These are phyloP conservation scores for Ceratina japonica DNA, from an alignment of 1,140 invertebrate genomes.

Conservation along the genomic window DNA sequence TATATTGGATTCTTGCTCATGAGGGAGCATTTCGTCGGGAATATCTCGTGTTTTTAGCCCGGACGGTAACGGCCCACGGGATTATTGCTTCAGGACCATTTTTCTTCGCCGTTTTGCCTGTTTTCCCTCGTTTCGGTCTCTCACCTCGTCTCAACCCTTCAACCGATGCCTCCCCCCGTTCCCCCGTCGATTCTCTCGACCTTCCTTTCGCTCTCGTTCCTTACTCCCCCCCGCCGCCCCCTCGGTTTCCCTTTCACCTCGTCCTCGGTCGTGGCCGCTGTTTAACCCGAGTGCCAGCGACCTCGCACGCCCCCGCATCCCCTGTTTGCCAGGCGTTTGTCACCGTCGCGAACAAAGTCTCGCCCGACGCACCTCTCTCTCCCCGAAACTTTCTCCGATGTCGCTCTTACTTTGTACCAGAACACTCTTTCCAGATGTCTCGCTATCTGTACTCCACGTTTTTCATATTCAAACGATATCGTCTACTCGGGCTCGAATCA, in stretches of 20 bases:
- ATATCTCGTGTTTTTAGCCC: background rate
- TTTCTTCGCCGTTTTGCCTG: slow-evolving; percentile 16
- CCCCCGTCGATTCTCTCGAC: background rate
- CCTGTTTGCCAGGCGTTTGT: slow-evolving; percentile 62
- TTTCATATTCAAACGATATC: too few species aligned
- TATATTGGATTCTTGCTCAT: background rate
- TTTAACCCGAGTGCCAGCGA: slow-evolving; percentile 39
- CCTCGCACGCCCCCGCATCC: slow-evolving; percentile 37
- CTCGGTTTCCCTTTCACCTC: slow-evolving; percentile 41
- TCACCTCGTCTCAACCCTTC: slow-evolving; percentile 40
- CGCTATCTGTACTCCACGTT: background rate
- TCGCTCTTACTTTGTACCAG: background rate
- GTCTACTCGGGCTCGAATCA: too few species aligned
- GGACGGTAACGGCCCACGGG: background rate
- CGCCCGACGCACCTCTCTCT: background rate
- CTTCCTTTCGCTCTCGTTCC: slow-evolving; percentile 9
- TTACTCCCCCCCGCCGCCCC: slow-evolving; percentile 1
- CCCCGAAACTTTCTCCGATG: background rate
- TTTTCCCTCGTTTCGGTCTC: slow-evolving; percentile 11
- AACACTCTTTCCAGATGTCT: background rate
- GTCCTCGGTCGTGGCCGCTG: background rate
- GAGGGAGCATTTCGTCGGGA: background rate
- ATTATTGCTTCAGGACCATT: slow-evolving; percentile 23
- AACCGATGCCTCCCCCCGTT: background rate
- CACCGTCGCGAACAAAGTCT: slow-evolving; percentile 61